Evolutionary conservation across 2,888 invertebrate genomes (phyloP), one percentile per base, ranked within the genome.

Genomic region (Listrodromus nycthemerus): DNA sequence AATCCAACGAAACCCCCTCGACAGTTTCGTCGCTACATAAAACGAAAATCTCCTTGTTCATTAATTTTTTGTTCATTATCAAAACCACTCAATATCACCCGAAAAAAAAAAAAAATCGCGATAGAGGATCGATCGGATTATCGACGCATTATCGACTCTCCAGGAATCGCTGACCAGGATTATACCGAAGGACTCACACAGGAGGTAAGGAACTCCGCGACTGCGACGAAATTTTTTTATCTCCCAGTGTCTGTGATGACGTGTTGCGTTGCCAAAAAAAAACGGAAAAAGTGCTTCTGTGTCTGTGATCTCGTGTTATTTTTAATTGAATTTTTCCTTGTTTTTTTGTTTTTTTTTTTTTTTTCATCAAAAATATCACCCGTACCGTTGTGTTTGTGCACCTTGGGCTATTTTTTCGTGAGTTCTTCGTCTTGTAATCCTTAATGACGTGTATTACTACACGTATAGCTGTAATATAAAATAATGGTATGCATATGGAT

Each of bases 171-270:
- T 3, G 37, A 10, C 48, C 10, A 55, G 80, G 80, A 83, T 80
- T 76, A 33, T 67, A 50, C 24, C 21, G 63, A 55, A 61, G 76
- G 41, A 63, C 61, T 45, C 21, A 50, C 24, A 65, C 66, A 83
- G 73, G 83, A 83, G 83, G 83, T 83, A 83, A 83, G 83, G 52
- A 45, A 75, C 79, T 75, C 55, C 52, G 52, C 41, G 65, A 13
- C 65, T 27, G 5, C 48, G 74, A 75, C 45, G 74, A 70, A 37
- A 63, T 58, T 24, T 58, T 73, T 48, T 67, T 8, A 75, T 67
- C 80, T n/a, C 48, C 75, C 45, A 81, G 75, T 76, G 76, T 45
- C 63, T 61, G 80, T 69, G 74, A 70, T 65, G 21, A 55, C 33
- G 81, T 76, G 76, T 33, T 71, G n/a, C 8, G 52, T 63, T 48